Evolutionary conservation across 2,113 vertebrate species (phyloP).

Genomic region (Girardinichthys multiradiatus): DNA sequence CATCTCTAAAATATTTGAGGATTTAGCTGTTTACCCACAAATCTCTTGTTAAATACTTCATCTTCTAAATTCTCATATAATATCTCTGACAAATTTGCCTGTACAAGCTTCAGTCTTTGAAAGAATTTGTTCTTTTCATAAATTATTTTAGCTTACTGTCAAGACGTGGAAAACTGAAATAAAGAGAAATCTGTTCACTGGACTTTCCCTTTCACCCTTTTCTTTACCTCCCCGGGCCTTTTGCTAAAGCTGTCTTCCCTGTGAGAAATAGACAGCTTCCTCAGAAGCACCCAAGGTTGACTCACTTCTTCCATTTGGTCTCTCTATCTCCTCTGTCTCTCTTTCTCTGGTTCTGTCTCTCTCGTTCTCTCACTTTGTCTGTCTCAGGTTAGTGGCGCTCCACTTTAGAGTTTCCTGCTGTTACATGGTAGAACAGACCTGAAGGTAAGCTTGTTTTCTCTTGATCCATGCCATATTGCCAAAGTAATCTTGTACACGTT

Average conservation of each 20-base stretch:
- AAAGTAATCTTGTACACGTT: not conserved
- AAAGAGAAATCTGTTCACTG: slow-evolving; percentile 42
- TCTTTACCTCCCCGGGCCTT: slow-evolving; percentile 15
- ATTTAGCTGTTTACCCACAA: not conserved
- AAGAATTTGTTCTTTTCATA: not conserved
- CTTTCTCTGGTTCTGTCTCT: slow-evolving; percentile 34
- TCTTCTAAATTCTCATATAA: not conserved
- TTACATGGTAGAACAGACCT: slow-evolving; percentile 76
- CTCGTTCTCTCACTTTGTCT: slow-evolving; percentile 34
- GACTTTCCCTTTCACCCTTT: slow-evolving; percentile 47
- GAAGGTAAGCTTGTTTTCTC: slow-evolving; percentile 69
- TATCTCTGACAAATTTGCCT: not conserved
- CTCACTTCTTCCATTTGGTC: slow-evolving; percentile 65
- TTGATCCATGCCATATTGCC: not conserved
- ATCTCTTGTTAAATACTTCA: slow-evolving; percentile 15
- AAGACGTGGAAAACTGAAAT: slow-evolving; percentile 16
- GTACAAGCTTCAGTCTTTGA: not conserved
- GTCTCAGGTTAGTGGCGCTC: slow-evolving; percentile 49
- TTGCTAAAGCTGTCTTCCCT: slow-evolving; percentile 42
- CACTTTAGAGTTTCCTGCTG: slow-evolving; percentile 73
- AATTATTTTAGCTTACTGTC: not conserved
- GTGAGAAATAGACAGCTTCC: slow-evolving; percentile 55
- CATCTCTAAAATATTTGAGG: not conserved
- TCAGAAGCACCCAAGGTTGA: slow-evolving; percentile 58
- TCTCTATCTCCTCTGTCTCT: slow-evolving; percentile 42